Evolutionary conservation across 2,888 invertebrate genomes (phyloP), one percentile per base, ranked within the genome.

Genomic region (Kryphioiulus occultus): DNA sequence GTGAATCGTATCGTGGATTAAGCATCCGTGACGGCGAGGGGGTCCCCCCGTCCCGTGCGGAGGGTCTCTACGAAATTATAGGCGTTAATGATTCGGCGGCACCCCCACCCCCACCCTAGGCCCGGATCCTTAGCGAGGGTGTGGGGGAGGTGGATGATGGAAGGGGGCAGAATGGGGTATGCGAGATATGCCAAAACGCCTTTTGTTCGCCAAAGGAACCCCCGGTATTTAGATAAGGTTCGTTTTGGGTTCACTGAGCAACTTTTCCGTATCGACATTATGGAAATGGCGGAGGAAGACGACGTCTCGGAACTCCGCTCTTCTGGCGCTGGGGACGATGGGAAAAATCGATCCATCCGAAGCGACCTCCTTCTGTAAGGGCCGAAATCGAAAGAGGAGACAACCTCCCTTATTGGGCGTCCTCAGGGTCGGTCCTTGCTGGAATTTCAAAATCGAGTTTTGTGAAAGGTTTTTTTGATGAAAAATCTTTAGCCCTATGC

Each of bases 151-250:
- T 9, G 68, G 19, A 68, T 19, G 53, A n/a, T 17, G 53, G 53
- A n/a, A n/a, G 53, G 53, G 78, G 30, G 26, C 26, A 78, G 78
- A 78, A 78, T 78, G 78, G n/a, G 78, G 78, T 30, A 78, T 78
- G 10, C 15, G 78, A 78, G 78, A 78, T 78, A 78, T 78, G 78
- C 78, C 78, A 78, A 78, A 78, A 30, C 22, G 78, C 78, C 53
- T 78, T 78, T 78, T 78, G 78, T 78, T 78, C 78, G 30, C 78
- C 10, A 78, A 78, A 78, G 78, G 78, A 78, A 78, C 78, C 78
- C 78, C 78, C 78, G 78, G 78, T 78, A 78, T 78, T 78, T 78
- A 78, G 78, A 78, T 78, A 78, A 78, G 78, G 78, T 78, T 78
- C 30, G 22, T 78, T 78, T 78, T 78, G 78, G 78, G 78, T 78